A percentile compares a stretch with the other conserved stretches of the same genome.
These are phyloP conservation scores for Gallinago nigripennis DNA, from an alignment of 2,797 vertebrate genomes.

Conservation along the genomic window DNA sequence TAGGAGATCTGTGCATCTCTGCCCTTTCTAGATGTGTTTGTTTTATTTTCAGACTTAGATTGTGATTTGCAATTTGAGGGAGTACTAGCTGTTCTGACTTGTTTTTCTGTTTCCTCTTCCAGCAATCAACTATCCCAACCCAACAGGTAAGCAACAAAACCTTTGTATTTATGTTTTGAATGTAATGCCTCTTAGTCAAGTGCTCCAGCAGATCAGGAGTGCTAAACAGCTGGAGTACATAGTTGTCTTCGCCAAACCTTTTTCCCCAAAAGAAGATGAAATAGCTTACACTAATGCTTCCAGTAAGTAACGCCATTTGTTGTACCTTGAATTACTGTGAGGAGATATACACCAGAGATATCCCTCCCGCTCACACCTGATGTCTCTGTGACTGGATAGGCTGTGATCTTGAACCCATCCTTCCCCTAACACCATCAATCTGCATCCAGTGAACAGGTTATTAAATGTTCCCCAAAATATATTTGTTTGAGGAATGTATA, in stretches of 20 bases:
- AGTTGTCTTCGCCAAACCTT: background rate
- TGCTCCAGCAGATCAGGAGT: background rate
- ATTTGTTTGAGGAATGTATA: background rate
- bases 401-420: background rate
- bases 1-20: background rate
- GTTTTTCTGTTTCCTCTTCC: constrained; percentile 73
- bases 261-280: background rate
- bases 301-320: background rate
- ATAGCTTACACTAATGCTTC: background rate
- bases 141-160: constrained; percentile 83
- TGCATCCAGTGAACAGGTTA: background rate
- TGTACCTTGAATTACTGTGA: background rate
- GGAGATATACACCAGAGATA: background rate
- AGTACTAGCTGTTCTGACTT: constrained; percentile 25
- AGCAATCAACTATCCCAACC: constrained; percentile 92
- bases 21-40: background rate
- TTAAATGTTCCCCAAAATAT: background rate
- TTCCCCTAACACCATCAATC: background rate
- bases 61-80: background rate
- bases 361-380: background rate
- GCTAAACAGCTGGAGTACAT: background rate
- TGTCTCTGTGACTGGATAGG: background rate
- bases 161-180: background rate
- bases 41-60: constrained; percentile 7
- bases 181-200: background rate